phyloP scores from a whole-genome alignment of 2,888 invertebrate species.

The Tolmerus cingulatus region DNA sequence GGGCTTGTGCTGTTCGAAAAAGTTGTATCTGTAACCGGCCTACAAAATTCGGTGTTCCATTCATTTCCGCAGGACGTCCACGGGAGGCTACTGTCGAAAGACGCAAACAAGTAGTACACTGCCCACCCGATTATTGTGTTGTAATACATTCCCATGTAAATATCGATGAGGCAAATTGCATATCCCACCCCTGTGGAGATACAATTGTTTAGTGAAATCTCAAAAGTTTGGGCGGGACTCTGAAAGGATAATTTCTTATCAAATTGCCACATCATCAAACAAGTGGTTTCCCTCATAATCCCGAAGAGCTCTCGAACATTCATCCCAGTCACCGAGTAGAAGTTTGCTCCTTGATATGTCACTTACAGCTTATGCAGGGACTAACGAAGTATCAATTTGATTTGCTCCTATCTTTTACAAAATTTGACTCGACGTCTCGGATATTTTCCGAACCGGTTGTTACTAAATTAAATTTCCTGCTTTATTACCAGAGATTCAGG shows the following conservation, averaged over 20 bases:
- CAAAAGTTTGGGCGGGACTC: neutral
- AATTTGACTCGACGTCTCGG: slow-evolving; percentile 8
- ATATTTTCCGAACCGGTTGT: slow-evolving; percentile 28
- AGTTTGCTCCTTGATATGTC: slow-evolving; percentile 14
- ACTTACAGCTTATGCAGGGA: slow-evolving; percentile 13
- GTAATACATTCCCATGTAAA: slow-evolving; percentile 97
- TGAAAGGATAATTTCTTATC: slow-evolving; percentile 35
- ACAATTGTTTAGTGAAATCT: slow-evolving; percentile 42
- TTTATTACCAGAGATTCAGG: slow-evolving; percentile 43
- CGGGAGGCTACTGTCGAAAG: slow-evolving; percentile 80
- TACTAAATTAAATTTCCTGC: slow-evolving; percentile 44
- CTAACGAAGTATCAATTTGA: slow-evolving; percentile 48
- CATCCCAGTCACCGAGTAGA: neutral
- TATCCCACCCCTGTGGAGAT: slow-evolving; percentile 83
- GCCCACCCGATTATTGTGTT: slow-evolving; percentile 98
- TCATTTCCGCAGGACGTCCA: slow-evolving; percentile 87
- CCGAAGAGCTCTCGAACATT: neutral
- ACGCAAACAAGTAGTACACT: slow-evolving; percentile 86
- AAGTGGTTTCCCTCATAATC: slow-evolving; percentile 39
- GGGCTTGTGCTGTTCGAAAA: slow-evolving; percentile 74
- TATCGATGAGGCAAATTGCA: slow-evolving; percentile 93
- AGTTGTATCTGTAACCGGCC: slow-evolving; percentile 70
- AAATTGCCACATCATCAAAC: slow-evolving; percentile 22
- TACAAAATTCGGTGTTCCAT: slow-evolving; percentile 85
- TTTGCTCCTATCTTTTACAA: slow-evolving; percentile 40